Evolutionary conservation across 2,113 vertebrate species (phyloP), one percentile per base, ranked within the genome.

Genomic region (Nyctibius bracteatus): DNA sequence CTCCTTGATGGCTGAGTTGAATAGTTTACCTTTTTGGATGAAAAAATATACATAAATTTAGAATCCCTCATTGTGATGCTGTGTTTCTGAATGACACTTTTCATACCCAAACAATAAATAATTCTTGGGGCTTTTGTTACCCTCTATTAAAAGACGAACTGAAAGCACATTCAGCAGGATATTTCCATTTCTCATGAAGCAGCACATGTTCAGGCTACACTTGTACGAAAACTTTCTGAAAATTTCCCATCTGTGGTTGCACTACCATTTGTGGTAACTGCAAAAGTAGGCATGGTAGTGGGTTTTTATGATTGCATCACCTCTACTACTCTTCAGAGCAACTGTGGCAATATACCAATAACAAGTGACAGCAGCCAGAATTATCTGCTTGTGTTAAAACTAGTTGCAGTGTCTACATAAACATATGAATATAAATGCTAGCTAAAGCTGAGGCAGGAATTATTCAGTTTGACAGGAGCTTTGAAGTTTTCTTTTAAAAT

Each of bases 401-500:
- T 58, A 28, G 28, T 85, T 72, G 62, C 25, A 54, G 23, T 54
- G 21, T 61, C 66, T 83, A 44, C 8, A 7, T 47, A 85, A 95
- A 92, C 31, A 59, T 13, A 17, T 24, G n/a, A 55, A 22, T 57
- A 65, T 54, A 80, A 95, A 61, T 0, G 33, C 33, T 74, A 35
- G 33, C 47, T 81, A 47, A 85, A 68, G 12, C 1, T 73, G 33
- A 70, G 58, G 54, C 37, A 77, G 46, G 39, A 94, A 75, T 91
- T 92, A 72, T 20, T 87, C 71, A 43, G 58, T 43, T 92, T 62
- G 93, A 80, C 7, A 13, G 46, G 9, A 88, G 15, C 70, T 95
- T 91, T 91, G 78, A 95, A 88, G 66, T 87, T 88, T 82, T 80
- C 70, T 77, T 96, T 86, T 70, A 14, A 85, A 91, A 92, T 90